These are phyloP conservation scores for Dryobates pubescens DNA, from an alignment of 2,797 vertebrate species.

Conservation along the genomic window DNA sequence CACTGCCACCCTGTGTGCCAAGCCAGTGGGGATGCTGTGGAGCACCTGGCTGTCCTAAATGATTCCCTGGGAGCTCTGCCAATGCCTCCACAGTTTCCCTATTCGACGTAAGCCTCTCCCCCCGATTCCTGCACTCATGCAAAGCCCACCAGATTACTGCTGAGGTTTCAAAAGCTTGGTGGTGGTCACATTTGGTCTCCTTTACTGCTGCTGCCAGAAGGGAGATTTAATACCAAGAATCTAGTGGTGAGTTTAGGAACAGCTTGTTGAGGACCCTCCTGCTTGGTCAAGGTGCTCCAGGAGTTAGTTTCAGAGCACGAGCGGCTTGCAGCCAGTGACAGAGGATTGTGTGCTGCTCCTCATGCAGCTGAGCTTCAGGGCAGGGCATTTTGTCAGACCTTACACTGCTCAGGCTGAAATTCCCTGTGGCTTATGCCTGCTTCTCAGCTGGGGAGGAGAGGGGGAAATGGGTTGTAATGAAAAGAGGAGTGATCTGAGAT, in stretches of 20 bases:
- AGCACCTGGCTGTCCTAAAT: not conserved
- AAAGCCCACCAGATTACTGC: not conserved
- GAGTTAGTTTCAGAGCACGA: not conserved
- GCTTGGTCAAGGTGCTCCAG: not conserved
- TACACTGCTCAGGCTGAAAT: not conserved
- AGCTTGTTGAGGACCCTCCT: not conserved
- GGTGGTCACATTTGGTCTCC: not conserved
- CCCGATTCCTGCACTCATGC: not conserved
- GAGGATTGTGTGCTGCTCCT: not conserved
- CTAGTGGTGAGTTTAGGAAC: not conserved
- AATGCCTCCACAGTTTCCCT: not conserved
- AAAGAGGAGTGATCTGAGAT: not conserved
- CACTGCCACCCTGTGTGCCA: rapidly evolving
- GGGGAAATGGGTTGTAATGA: not conserved
- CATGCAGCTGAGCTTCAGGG: not conserved
- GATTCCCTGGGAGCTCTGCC: not conserved
- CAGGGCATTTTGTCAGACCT: not conserved
- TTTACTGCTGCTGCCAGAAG: not conserved
- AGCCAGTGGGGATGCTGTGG: not conserved
- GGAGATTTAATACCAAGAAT: not conserved
- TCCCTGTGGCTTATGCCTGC: rapidly evolving
- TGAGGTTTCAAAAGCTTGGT: not conserved
- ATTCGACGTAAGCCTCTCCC: not conserved
- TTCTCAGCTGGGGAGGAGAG: not conserved
- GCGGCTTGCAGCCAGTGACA: not conserved